phyloP scores from a whole-genome alignment of 2,113 vertebrate genomes.

The Arothron firmamentum region DNA sequence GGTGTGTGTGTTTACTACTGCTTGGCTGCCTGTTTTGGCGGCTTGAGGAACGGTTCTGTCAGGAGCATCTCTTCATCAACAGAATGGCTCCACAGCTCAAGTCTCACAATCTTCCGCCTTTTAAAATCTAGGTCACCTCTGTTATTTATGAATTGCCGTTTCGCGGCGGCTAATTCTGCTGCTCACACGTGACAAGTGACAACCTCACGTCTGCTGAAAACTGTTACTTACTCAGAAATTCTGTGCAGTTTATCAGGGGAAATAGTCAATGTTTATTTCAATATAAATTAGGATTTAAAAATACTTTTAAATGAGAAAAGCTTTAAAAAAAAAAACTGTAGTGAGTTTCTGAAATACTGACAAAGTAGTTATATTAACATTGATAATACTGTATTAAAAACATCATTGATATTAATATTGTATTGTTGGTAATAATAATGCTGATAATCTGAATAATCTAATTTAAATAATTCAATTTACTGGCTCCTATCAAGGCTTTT shows the following conservation, averaged over 20 bases:
- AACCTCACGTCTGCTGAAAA: slow-evolving; percentile 11
- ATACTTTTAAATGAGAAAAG: background rate
- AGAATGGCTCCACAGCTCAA: slow-evolving; percentile 49
- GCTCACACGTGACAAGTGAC: slow-evolving; percentile 28
- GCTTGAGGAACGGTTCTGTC: slow-evolving; percentile 7
- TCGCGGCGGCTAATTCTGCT: slow-evolving; percentile 41
- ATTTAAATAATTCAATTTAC: too few relatives aligned
- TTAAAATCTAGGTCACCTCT: slow-evolving; percentile 70
- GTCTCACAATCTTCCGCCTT: slow-evolving; percentile 48
- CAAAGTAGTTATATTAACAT: too few relatives aligned
- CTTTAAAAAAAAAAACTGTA: background rate
- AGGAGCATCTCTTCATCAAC: slow-evolving; percentile 13
- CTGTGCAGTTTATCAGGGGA: too few relatives aligned
- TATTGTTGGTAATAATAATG: too few relatives aligned
- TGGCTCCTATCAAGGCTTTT: too few relatives aligned
- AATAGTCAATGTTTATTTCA: background rate
- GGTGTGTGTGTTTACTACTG: slow-evolving; percentile 57
- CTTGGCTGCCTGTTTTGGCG: slow-evolving; percentile 45
- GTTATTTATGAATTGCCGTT: slow-evolving; percentile 72
- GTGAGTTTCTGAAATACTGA: background rate
- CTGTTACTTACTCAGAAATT: background rate
- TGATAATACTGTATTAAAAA: too few relatives aligned
- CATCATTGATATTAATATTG: background rate
- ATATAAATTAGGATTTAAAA: slow-evolving; percentile 10
- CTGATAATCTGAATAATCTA: too few relatives aligned